Conservation (phyloP, 2,113 vertebrate genomes). For the Eptesicus fuscus region DNA sequence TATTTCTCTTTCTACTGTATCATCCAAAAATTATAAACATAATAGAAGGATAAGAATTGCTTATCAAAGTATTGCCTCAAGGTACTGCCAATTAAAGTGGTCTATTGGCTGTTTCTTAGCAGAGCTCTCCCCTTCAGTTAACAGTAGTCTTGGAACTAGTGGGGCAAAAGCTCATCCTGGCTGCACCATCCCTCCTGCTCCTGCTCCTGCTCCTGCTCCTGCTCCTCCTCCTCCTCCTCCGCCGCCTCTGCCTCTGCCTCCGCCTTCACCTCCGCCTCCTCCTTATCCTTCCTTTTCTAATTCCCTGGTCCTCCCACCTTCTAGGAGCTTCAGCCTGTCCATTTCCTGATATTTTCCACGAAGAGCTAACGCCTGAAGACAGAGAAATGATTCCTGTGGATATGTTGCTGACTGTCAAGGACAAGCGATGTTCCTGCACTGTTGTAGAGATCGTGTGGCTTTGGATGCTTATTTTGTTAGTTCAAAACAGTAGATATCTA, state of each 20-base stretch:
- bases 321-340: background rate
- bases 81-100: background rate
- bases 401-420: background rate
- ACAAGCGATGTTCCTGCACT: background rate
- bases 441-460: background rate
- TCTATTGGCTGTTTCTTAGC: background rate
- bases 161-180: background rate
- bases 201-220: too few species aligned
- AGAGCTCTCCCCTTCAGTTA: background rate
- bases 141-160: background rate
- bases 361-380: background rate
- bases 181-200: background rate
- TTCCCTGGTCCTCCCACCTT: background rate
- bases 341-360: constrained; percentile 5
- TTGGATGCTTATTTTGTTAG: background rate
- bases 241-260: too few species aligned
- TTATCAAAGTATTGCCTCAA: background rate
- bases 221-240: too few species aligned
- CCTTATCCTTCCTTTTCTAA: background rate
- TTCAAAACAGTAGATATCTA: background rate
- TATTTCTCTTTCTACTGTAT: constrained; percentile 24
- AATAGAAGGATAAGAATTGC: background rate
- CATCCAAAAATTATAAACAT: background rate
- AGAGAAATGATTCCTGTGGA: background rate
- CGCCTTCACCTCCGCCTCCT: too few species aligned